These are phyloP conservation scores for Cremastinae sp. DNA, from an alignment of 2,888 invertebrate genomes.

Conservation along the genomic window DNA sequence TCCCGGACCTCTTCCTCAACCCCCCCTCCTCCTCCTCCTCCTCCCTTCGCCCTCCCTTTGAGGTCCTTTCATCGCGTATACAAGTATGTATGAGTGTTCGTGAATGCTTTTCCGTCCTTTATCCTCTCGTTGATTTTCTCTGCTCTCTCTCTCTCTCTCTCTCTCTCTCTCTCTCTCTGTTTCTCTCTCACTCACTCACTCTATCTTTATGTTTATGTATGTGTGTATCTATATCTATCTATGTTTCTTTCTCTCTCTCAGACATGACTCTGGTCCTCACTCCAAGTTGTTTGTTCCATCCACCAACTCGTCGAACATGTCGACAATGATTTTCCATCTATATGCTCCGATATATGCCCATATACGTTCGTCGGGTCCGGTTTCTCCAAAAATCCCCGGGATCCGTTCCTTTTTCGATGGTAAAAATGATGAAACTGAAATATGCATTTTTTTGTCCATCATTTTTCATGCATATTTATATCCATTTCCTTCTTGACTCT, in stretches of 20 bases:
- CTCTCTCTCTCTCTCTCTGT: constrained; percentile 50
- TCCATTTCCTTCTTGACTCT: too few relatives aligned
- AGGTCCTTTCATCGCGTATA: constrained; percentile 48
- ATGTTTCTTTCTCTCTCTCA: constrained; percentile 34
- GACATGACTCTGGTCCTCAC: constrained; percentile 38
- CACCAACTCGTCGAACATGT: constrained; percentile 30
- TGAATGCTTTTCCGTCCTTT: constrained; percentile 51
- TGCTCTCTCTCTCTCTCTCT: constrained; percentile 10
- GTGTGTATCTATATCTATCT: too few relatives aligned
- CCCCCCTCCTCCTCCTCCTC: constrained; percentile 10
- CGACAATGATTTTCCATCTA: constrained; percentile 40
- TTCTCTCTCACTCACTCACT: constrained; percentile 9
- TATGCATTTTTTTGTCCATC: too few relatives aligned
- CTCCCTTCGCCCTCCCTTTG: constrained; percentile 27
- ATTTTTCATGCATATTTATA: too few relatives aligned
- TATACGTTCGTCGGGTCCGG: constrained; percentile 9
- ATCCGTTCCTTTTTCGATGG: too few relatives aligned
- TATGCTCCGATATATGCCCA: constrained; percentile 1
- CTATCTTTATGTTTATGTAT: too few relatives aligned
- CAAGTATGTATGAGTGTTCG: constrained; percentile 48
- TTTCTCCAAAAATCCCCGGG: neutral
- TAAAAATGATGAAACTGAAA: too few relatives aligned
- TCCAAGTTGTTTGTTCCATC: constrained; percentile 39
- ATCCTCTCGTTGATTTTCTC: constrained; percentile 9
- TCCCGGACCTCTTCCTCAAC: too few relatives aligned